Base-by-base conservation (phyloP, 2,888 invertebrate genomes). In the Neocrepidodera transversa region DNA sequence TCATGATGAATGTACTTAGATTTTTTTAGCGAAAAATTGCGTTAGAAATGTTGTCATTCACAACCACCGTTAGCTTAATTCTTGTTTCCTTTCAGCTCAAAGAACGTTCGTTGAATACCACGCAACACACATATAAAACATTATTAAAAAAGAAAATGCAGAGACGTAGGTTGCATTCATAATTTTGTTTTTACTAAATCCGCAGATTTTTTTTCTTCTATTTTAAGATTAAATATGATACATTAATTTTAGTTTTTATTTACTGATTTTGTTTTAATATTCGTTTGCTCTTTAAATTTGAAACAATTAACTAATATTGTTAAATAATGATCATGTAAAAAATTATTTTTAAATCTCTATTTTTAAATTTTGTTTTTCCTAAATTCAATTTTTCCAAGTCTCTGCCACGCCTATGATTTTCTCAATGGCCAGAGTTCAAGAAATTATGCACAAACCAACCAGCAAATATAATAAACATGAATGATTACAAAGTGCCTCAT, bases 31-130 rank as follows among this genome's bases (percentile, higher is more conserved):
- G 20, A 42, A 16, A 16, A 16, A 10, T 42, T 28, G 16, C 51
- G n/a, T 14, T 51, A 17, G 13, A n/a, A 53, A 53, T 53, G 32
- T 53, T 43, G 53, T 53, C 53, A 53, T 53, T 53, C 7, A 43
- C 32, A 32, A 43, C 32, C 35, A 43, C 42, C 28, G 53, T 53
- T 53, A 53, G 14, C n/a, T 40, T 52, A 52, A 42, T 53, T 43
- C 53, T 32, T 30, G 18, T 11, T 42, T 52, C 51, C 26, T 52
- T 28, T 13, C 32, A 30, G 42, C 17, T n/a, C 11, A 30, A 51
- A 51, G 32, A 53, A 53, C 18, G 42, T 20, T 20, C 32, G 53
- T 20, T 13, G 35, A 13, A 43, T 43, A 53, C 53, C 43, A 53
- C 53, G 43, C 43, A 42, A 20, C 23, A 42, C 16, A 20, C 42